Conservation (phyloP, 2,113 vertebrate species). For the Spilogale gracilis region DNA sequence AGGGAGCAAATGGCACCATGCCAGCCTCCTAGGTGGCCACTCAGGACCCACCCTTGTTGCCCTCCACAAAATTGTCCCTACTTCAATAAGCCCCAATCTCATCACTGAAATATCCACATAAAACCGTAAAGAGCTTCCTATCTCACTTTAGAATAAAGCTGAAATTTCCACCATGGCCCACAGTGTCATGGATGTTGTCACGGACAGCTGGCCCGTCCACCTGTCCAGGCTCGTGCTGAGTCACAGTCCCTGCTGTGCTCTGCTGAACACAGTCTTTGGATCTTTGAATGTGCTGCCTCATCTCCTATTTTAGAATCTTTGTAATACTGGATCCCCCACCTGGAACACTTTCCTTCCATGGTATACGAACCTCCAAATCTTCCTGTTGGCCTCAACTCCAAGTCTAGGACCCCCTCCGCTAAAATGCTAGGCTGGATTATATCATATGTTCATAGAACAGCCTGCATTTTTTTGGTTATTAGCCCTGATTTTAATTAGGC, state of each 20-base stretch:
- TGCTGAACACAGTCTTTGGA: background rate
- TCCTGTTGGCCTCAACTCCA: background rate
- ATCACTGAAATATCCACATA: background rate
- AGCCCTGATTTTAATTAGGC: background rate
- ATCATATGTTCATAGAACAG: background rate
- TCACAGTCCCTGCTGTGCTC: accelerated
- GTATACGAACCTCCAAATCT: background rate
- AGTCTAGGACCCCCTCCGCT: background rate
- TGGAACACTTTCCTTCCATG: background rate
- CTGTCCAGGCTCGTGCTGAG: too few relatives aligned
- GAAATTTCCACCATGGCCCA: background rate
- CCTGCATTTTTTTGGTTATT: background rate
- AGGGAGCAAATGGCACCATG: background rate
- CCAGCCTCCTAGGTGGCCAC: background rate
- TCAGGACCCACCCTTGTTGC: too few relatives aligned
- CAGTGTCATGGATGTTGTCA: background rate
- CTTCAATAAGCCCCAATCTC: background rate
- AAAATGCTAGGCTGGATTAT: background rate
- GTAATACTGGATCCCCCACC: accelerated
- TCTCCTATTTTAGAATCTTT: background rate
- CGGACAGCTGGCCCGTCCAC: background rate
- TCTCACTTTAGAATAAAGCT: background rate
- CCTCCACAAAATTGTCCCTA: accelerated
- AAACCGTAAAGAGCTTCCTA: background rate
- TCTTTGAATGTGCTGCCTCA: background rate